A percentile compares a stretch with the other conserved stretches of the same genome.
These are phyloP conservation scores for Drosophila watanabei DNA, from an alignment of 1,140 invertebrate genomes.

Conservation along the genomic window DNA sequence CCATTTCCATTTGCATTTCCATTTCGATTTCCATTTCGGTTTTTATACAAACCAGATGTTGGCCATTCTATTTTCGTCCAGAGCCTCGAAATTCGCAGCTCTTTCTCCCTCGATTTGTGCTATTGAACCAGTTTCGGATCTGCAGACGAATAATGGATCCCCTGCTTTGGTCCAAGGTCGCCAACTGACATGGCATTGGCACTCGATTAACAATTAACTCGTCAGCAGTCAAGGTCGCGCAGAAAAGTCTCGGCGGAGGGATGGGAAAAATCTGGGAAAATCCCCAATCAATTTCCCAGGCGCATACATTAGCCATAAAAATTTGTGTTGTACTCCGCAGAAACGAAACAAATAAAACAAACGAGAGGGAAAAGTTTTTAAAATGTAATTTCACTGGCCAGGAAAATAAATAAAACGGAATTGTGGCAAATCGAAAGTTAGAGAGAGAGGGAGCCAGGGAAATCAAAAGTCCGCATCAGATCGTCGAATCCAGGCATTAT, in stretches of 20 bases:
- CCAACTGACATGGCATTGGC: slow-evolving; percentile 52
- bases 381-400: slow-evolving; percentile 73
- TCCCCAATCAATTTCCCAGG: slow-evolving; percentile 65
- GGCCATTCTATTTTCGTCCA: slow-evolving; percentile 63
- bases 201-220: slow-evolving; percentile 50
- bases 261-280: neutral
- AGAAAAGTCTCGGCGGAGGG: slow-evolving; percentile 1
- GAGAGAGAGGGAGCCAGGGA: slow-evolving; percentile 15
- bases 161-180: slow-evolving; percentile 65
- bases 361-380: slow-evolving; percentile 71
- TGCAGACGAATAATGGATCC: slow-evolving; percentile 58
- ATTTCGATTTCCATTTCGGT: slow-evolving; percentile 11
- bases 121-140: slow-evolving; percentile 63
- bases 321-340: slow-evolving; percentile 42
- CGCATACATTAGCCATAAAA: slow-evolving; percentile 82
- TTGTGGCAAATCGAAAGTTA: slow-evolving; percentile 72
- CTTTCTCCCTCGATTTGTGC: slow-evolving; percentile 36
- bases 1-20: slow-evolving; percentile 51
- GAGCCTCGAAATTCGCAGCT: slow-evolving; percentile 50
- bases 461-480: slow-evolving; percentile 50
- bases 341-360: slow-evolving; percentile 54
- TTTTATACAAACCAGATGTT: slow-evolving; percentile 76
- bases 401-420: slow-evolving; percentile 77
- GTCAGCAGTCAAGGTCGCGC: slow-evolving; percentile 39
- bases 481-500: slow-evolving; percentile 64